Base-by-base conservation (phyloP, 2,888 invertebrate species). In the Limnephilus lunatus region DNA sequence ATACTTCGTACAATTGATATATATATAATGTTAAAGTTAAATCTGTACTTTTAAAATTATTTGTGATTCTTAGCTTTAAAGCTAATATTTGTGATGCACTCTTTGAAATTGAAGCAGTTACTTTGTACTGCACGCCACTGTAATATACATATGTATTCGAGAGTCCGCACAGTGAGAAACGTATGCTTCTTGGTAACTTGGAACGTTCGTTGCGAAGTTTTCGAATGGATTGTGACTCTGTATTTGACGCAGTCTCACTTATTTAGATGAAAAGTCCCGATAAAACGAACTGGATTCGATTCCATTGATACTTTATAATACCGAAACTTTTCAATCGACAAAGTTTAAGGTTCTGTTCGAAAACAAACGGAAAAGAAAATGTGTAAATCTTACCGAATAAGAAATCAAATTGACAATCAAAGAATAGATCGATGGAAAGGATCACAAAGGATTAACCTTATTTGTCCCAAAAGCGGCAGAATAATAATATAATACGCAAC, bases 141-240 rank as follows among this genome's bases (percentile, higher is more conserved):
- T 68, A 7, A 25, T 68, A 25, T n/a, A 68, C 68, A 68, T 68
- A 68, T 68, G 25, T 68, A 68, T 25, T 68, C 86, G 30, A 39
- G 5, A 30, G 44, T n/a, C 30, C 35, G 32, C 85, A 44, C 48
- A 25, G 25, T n/a, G 86, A 86, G 88, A 87, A 35, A 44, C 3
- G n/a, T 87, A 31, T 39, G 86, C 86, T 87, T 87, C 31, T 87
- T 48, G 35, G 35, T 4, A 83, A 83, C 83, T 68, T 25, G 68
- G 25, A 25, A 68, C 68, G 31, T 39, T n/a, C 30, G 15, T 90
- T 85, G 87, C 80, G 44, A 91, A 91, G 53, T 91, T 92, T 91
- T 81, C 90, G 89, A 91, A 91, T 92, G 91, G 92, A 92, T 92
- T 86, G 88, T 53, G 90, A 91, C 81, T 90, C 85, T 87, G 80